These are phyloP conservation scores for Hesperophylax magnus DNA, from an alignment of 1,140 invertebrate species.

Conservation along the genomic window DNA sequence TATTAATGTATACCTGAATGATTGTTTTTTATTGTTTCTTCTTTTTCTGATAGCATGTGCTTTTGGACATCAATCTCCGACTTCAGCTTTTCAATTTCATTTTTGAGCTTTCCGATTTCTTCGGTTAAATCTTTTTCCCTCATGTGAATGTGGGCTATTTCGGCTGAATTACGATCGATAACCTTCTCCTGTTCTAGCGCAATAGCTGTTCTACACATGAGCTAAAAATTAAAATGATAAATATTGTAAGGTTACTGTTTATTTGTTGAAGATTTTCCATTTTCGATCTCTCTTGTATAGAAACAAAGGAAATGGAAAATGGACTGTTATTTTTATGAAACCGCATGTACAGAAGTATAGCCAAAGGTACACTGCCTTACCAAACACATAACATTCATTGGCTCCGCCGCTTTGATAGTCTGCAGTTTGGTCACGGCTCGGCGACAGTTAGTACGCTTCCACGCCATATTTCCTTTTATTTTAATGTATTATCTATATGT, in stretches of 20 bases:
- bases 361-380: no score
- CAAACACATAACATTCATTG: no score
- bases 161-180: slow-evolving; percentile 64
- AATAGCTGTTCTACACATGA: slow-evolving; percentile 73
- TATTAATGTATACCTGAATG: slow-evolving; percentile 69
- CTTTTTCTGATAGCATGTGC: slow-evolving; percentile 70
- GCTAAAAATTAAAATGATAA: slow-evolving; percentile 59
- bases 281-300: no score
- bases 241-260: background rate
- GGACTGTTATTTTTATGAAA: no score
- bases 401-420: no score
- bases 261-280: no score
- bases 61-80: slow-evolving; percentile 70
- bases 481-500: no score
- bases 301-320: no score
- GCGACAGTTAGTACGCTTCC: no score
- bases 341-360: no score
- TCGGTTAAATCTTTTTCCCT: slow-evolving; percentile 70
- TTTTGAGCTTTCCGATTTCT: slow-evolving; percentile 68
- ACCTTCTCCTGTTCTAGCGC: slow-evolving; percentile 77
- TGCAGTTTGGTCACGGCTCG: no score
- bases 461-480: no score
- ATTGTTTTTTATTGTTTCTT: slow-evolving; percentile 76
- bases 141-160: slow-evolving; percentile 66
- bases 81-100: slow-evolving; percentile 67